phyloP scores from a whole-genome alignment of 2,888 invertebrate species.

The Folsomia manolachei region DNA sequence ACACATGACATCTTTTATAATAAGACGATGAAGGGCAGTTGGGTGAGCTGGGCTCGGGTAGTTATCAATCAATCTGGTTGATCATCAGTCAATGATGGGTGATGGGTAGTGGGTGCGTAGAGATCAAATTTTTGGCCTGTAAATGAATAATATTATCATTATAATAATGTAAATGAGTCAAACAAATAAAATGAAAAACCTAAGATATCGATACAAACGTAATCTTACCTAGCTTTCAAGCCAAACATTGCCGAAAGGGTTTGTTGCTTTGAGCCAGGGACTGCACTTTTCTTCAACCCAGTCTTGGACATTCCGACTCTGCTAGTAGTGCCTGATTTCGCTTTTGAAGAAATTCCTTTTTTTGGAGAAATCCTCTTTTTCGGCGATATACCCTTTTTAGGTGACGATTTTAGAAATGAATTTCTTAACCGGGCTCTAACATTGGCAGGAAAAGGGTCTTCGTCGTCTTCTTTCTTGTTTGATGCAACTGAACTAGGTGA shows the following conservation, averaged over 20 bases:
- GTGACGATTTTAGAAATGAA: background rate
- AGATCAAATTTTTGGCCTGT: no score
- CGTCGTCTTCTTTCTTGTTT: background rate
- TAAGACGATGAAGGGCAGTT: no score
- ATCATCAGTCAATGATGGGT: no score
- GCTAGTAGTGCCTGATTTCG: background rate
- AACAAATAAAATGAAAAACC: no score
- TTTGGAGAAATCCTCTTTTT: background rate
- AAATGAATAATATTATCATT: no score
- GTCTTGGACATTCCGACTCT: slow-evolving; percentile 17
- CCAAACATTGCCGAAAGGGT: slow-evolving; percentile 2
- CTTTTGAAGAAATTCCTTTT: background rate
- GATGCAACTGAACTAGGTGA: no score
- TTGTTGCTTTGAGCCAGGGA: slow-evolving; percentile 2
- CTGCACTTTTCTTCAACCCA: background rate
- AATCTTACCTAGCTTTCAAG: slow-evolving; percentile 1
- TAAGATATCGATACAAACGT: no score
- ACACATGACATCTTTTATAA: no score
- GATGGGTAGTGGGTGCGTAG: no score
- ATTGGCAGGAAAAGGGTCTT: background rate
- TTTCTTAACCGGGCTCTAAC: background rate
- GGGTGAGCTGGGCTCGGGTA: no score
- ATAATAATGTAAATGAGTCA: no score
- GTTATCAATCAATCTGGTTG: no score
- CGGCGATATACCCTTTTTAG: background rate